Base-by-base conservation (phyloP, 1,140 invertebrate genomes). In the Triops longicaudatus region DNA sequence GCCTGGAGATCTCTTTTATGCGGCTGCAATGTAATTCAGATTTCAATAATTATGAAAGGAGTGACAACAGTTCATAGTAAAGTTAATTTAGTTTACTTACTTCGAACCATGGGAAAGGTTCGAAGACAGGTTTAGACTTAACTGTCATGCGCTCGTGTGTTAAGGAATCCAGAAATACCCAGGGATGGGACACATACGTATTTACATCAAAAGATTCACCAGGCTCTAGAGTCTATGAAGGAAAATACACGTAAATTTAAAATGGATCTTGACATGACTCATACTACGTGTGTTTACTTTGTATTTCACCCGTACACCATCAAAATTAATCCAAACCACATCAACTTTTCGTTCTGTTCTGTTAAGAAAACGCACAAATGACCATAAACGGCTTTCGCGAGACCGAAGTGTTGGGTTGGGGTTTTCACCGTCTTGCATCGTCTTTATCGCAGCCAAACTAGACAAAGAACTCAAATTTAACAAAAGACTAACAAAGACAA, bases 271-370 rank as follows among this genome's bases (percentile, higher is more conserved):
- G 74, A 10, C 73, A 14, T n/a, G 72, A 11, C 71, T 74, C 75
- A n/a, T n/a, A n/a, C n/a, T n/a, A n/a, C n/a, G 26, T 9, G 27
- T 72, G 27, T 11, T 74, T 77, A 82, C 81, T 77, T 85, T 84
- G 80, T 90, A 91, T 43, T 84, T 83, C 17, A 88, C 83, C 28
- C 86, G 83, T 27, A 82, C 81, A 0, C 92, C 92, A 72, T 86
- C 82, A 82, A 89, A 93, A 83, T 93, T 89, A 44, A 92, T 86
- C 93, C 93, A 94, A 80, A 90, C 88, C 0, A 93, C 82, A 77
- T 90, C 88, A 0, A 93, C 86, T 4, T 82, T 84, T 1, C 88
- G 83, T 0, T 84, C 81, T 0, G 91, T 92, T 26, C 81, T 86
- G 82, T 94, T 94, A 1, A 88, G 82, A 82, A 93, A 93, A 72